Percentiles rank a stretch among this genome's conserved stretches.
Evolutionary conservation across 2,797 vertebrate genomes (phyloP).

Genomic region (Poecilia wingei): DNA sequence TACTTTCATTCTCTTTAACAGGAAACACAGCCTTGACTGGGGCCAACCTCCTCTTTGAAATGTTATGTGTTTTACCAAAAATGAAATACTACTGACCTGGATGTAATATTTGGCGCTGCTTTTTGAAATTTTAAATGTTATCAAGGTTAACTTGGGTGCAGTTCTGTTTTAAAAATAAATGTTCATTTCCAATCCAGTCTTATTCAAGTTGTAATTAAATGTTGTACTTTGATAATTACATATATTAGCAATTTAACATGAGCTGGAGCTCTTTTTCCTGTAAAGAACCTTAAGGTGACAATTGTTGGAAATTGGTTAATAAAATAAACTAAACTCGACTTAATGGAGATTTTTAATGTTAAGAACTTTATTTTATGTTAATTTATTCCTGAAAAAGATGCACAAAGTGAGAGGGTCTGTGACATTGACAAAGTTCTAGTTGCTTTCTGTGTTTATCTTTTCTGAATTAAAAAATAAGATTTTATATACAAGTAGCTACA

Average conservation of each 20-base stretch:
- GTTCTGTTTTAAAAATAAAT: not conserved
- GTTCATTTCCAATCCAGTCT: not conserved
- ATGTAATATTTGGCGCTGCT: not conserved
- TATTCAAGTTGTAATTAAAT: not conserved
- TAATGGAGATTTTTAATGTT: not conserved
- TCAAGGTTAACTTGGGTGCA: not conserved
- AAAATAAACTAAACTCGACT: not conserved
- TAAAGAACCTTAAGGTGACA: not conserved
- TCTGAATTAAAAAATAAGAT: not conserved
- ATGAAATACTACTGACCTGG: constrained; percentile 77
- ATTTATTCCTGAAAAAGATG: not conserved
- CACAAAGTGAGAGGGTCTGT: not conserved
- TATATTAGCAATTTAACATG: not conserved
- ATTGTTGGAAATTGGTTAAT: not conserved
- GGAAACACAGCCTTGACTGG: constrained; percentile 92
- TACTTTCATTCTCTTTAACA: constrained; percentile 51
- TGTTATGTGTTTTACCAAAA: constrained; percentile 90
- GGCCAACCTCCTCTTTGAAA: constrained; percentile 94
- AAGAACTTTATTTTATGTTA: not conserved
- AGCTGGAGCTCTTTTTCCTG: not conserved
- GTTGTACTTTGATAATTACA: not conserved
- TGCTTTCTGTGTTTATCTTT: not conserved
- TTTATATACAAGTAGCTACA: not conserved
- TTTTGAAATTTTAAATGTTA: no score
- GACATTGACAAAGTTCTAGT: not conserved